Percentiles rank a stretch among this genome's conserved stretches.
phyloP scores from a whole-genome alignment of 64 coral and sea anemone genomes.

The Astreopora myriophthalma region DNA sequence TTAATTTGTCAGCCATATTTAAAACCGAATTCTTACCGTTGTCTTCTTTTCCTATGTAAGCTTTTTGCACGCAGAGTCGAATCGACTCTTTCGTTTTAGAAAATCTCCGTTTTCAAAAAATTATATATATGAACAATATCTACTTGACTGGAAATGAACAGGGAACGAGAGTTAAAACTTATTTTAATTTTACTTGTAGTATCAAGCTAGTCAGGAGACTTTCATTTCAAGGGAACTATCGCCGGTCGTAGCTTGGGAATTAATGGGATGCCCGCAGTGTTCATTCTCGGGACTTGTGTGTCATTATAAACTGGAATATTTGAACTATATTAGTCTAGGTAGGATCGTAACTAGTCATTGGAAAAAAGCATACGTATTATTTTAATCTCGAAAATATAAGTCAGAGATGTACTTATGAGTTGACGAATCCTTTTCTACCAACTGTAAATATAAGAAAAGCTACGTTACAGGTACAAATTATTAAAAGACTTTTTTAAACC shows the following conservation, averaged over 20 bases:
- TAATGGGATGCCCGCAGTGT: neutral
- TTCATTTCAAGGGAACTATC: neutral
- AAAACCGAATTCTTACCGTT: no score
- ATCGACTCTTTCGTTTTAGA: no score
- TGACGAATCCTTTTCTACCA: constrained; percentile 17
- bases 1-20: no score
- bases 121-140: neutral
- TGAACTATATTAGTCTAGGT: constrained; percentile 37
- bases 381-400: constrained; percentile 33
- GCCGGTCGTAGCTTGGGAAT: neutral
- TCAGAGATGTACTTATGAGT: constrained; percentile 46
- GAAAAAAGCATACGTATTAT: constrained; percentile 51
- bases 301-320: constrained; percentile 17
- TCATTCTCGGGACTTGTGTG: neutral
- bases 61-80: no score
- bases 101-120: no score
- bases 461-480: constrained; percentile 32
- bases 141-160: no score
- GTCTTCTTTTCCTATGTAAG: no score
- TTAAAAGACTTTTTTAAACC: constrained; percentile 28
- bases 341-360: constrained; percentile 16
- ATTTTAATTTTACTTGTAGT: neutral
- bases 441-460: constrained; percentile 40
- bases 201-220: neutral
- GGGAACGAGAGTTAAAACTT: no score